Base-by-base conservation (phyloP, 2,888 invertebrate species). In the Nycteola revayana region DNA sequence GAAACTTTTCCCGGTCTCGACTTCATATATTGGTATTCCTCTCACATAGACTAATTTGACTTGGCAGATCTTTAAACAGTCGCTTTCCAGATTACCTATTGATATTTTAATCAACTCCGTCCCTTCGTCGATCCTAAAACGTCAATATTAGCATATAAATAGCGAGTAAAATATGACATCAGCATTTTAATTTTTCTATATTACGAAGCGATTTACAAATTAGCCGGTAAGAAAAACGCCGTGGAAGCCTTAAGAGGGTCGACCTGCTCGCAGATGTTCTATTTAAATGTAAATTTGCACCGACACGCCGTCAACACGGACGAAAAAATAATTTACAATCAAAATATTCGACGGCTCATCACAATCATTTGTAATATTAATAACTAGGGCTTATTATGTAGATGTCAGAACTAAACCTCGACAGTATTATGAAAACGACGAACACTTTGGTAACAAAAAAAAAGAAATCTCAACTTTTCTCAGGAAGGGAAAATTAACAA, bases 111-210 rank as follows among this genome's bases (percentile, higher is more conserved):
- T 83, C 70, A 71, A 43, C 44, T 57, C 41, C 61, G 60, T 71
- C 75, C 78, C 77, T 75, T 69, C 67, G 60, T 71, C 68, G 61
- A 67, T 75, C 66, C 53, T 41, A 58, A 70, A 68, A 70, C 59
- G 61, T 62, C 57, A 65, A 62, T 71, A 86, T 87, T 86, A 78
- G 72, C 87, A 88, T 88, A 85, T 86, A 88, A 88, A 88, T 87
- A 74, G 87, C 65, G 65, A 65, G 71, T 78, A 79, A 84, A 86
- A 85, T 86, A 86, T 86, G 86, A 85, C 86, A 86, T 88, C 87
- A 86, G 86, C 87, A 87, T 88, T 87, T 86, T 85, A 88, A 88
- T 87, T 86, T 86, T 82, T 73, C 79, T 71, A 88, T 87, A 87
- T 87, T 84, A 87, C 85, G 80, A 64, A 78, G 69, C 83, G 86